phyloP scores from a whole-genome alignment of 2,113 vertebrate genomes.

The Zosterops lateralis region DNA sequence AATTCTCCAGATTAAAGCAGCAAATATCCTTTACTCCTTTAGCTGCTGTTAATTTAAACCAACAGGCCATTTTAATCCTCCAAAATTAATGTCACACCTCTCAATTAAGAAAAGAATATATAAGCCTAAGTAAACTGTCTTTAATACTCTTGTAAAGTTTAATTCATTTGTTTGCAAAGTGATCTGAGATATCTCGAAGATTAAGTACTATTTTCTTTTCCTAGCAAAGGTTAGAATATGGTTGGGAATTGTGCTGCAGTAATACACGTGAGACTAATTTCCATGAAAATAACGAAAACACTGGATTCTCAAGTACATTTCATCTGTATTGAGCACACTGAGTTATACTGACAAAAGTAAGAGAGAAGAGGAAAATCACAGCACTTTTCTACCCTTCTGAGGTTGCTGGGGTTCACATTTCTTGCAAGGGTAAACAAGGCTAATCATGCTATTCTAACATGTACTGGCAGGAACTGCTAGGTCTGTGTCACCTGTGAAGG shows the following conservation, averaged over 20 bases:
- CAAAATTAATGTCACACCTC: not conserved
- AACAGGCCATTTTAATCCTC: not conserved
- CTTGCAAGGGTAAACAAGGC: not conserved
- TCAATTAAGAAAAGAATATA: not conserved
- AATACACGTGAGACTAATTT: not conserved
- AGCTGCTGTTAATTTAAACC: not conserved
- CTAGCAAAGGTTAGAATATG: not conserved
- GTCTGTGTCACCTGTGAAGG: constrained; percentile 9
- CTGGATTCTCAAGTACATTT: not conserved
- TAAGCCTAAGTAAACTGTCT: not conserved
- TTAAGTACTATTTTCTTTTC: not conserved
- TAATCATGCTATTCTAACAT: not conserved
- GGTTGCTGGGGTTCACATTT: not conserved
- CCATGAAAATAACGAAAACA: accelerated
- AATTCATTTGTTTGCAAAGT: constrained; percentile 15
- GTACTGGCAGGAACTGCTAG: not conserved
- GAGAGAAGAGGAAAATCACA: not conserved
- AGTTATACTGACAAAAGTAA: not conserved
- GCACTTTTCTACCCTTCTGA: not conserved
- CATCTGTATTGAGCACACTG: not conserved
- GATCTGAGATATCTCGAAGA: not conserved
- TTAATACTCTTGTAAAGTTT: not conserved
- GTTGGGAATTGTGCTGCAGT: not conserved
- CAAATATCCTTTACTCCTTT: not conserved
- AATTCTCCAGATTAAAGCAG: not conserved